Percentiles rank a stretch among this genome's conserved stretches.
Conservation (phyloP, 2,797 vertebrate genomes). For the Megalops cyprinoides region DNA sequence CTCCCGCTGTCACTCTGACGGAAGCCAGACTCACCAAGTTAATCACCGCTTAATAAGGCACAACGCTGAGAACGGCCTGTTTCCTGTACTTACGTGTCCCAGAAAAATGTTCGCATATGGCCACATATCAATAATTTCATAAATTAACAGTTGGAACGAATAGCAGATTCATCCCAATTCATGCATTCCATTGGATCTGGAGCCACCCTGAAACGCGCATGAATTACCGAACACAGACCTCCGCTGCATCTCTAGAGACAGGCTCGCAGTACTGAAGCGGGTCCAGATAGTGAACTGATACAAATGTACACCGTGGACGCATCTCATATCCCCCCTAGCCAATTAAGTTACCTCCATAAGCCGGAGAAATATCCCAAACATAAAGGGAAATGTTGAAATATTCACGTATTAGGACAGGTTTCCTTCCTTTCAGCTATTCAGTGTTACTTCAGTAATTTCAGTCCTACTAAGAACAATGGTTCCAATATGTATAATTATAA, state of each 20-base stretch:
- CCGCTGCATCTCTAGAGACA: slow-evolving; percentile 21
- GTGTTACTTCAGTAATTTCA: too few species aligned
- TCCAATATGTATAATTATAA: too few species aligned
- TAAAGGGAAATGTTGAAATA: not conserved
- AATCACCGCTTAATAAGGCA: slow-evolving; percentile 79
- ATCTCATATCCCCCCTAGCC: not conserved
- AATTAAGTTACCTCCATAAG: not conserved
- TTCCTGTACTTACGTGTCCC: slow-evolving; percentile 46
- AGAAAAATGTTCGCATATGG: slow-evolving; percentile 74
- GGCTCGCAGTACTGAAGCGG: slow-evolving; percentile 20
- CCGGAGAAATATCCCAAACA: not conserved
- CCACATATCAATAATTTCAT: slow-evolving; percentile 58
- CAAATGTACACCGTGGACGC: not conserved
- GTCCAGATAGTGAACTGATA: slow-evolving; percentile 11
- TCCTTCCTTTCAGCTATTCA: too few species aligned
- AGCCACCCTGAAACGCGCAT: slow-evolving; percentile 32
- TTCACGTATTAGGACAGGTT: not conserved
- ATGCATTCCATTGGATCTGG: slow-evolving; percentile 57
- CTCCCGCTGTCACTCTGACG: slow-evolving; percentile 69
- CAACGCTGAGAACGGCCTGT: slow-evolving; percentile 70
- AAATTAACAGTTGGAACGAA: slow-evolving; percentile 61
- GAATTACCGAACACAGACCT: not conserved
- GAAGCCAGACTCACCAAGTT: slow-evolving; percentile 75
- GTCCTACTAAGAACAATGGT: too few species aligned
- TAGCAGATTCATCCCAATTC: slow-evolving; percentile 47